These are phyloP conservation scores for Oryzias curvinotus DNA, from an alignment of 2,113 vertebrate genomes.

Conservation along the genomic window DNA sequence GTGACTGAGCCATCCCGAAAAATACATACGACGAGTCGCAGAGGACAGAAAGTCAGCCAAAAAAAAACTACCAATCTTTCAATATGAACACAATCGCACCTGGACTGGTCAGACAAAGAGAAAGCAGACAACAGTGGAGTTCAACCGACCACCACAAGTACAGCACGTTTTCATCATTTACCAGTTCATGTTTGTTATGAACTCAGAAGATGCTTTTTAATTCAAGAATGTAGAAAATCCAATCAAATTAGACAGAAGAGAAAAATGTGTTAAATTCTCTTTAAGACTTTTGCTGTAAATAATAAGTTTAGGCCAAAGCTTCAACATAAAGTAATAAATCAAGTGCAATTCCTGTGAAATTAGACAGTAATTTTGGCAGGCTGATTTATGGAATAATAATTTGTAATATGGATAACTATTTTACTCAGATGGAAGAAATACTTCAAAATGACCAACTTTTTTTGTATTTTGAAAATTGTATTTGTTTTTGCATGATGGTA, in stretches of 20 bases:
- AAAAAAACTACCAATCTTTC: slow-evolving; percentile 10
- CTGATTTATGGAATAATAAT: no score
- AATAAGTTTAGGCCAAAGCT: no score
- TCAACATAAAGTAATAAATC: no score
- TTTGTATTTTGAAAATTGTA: no score
- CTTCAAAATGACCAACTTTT: rapidly evolving
- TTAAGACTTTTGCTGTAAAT: no score
- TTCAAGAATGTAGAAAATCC: not conserved
- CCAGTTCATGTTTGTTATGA: slow-evolving; percentile 31
- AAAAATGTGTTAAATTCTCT: no score
- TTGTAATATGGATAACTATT: no score
- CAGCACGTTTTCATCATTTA: slow-evolving; percentile 63
- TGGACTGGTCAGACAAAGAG: slow-evolving; percentile 2
- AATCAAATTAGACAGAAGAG: no score
- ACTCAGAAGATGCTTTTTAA: not conserved
- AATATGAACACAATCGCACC: slow-evolving; percentile 26
- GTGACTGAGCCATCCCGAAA: slow-evolving; percentile 15
- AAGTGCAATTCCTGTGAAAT: no score
- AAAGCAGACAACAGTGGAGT: slow-evolving; percentile 34
- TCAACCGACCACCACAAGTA: slow-evolving; percentile 47
- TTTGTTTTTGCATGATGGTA: no score
- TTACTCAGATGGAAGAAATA: no score
- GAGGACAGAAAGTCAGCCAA: slow-evolving; percentile 6
- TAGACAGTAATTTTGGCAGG: no score
- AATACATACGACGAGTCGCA: slow-evolving; percentile 8